Evolutionary conservation across 2,113 vertebrate genomes (phyloP).

Genomic region (Syngnathus typhle): DNA sequence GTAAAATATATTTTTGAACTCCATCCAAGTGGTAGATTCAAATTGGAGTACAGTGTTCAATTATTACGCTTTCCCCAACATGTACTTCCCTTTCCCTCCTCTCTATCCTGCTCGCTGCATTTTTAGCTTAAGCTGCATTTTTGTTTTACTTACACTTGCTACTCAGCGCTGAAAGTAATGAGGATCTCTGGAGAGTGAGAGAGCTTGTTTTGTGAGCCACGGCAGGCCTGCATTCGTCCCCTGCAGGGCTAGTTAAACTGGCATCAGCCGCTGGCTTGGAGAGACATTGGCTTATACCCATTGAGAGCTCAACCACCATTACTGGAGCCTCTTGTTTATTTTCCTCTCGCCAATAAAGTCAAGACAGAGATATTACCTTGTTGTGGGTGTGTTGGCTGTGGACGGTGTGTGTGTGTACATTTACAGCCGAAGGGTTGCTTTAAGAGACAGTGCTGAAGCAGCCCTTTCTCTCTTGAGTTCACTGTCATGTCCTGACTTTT

Average conservation of each 20-base stretch:
- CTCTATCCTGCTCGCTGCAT: conserved; percentile 39
- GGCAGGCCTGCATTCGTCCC: conserved; percentile 54
- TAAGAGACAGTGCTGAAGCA: conserved; percentile 64
- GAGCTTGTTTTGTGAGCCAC: conserved; percentile 63
- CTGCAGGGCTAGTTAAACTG: conserved; percentile 69
- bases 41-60: conserved; percentile 51
- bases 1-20: conserved; percentile 53
- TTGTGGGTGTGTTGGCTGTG: conserved; percentile 24
- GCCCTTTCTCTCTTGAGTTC: conserved; percentile 53
- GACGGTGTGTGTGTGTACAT: conserved; percentile 39
- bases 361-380: conserved; percentile 62
- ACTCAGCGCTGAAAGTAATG: conserved; percentile 70
- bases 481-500: not conserved
- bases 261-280: conserved; percentile 69
- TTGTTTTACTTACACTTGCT: conserved; percentile 71
- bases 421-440: conserved; percentile 58
- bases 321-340: conserved; percentile 69
- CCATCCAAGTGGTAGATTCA: conserved; percentile 46
- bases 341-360: conserved; percentile 59
- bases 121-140: conserved; percentile 74
- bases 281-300: conserved; percentile 70
- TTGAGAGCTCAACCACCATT: conserved; percentile 68
- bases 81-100: conserved; percentile 51
- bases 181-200: conserved; percentile 72
- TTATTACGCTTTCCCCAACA: conserved; percentile 58